Conservation (phyloP, 2,113 vertebrate species). For the Gymnobelideus leadbeateri region DNA sequence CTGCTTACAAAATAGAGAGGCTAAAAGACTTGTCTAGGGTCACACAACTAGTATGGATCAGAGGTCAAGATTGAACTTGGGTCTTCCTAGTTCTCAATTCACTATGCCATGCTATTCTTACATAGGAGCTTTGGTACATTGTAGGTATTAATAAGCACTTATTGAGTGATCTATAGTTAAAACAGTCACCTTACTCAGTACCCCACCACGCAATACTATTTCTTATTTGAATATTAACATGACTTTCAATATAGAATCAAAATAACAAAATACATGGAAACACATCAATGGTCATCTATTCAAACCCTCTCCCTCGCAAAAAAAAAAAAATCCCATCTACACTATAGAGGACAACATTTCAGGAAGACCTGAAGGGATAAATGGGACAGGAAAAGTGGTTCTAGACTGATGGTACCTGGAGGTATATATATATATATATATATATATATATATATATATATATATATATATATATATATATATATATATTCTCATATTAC, state of each 20-base stretch:
- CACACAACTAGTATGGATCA: background rate
- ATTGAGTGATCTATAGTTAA: background rate
- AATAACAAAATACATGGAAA: background rate
- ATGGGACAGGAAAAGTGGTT: background rate
- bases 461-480: too few species aligned
- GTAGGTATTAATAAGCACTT: background rate
- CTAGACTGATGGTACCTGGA: background rate
- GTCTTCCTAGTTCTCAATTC: background rate
- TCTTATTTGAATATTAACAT: background rate
- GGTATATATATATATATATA: background rate
- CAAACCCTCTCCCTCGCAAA: background rate
- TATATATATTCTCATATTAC: background rate
- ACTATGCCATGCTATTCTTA: background rate
- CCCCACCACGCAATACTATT: background rate
- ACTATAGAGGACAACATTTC: background rate
- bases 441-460: too few species aligned
- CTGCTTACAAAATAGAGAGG: background rate
- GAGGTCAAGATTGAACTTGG: background rate
- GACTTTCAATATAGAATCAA: background rate
- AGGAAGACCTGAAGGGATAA: background rate
- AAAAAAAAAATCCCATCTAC: background rate
- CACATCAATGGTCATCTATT: background rate
- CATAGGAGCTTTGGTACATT: background rate
- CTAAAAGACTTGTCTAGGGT: background rate
- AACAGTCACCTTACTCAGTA: background rate